phyloP scores from a whole-genome alignment of 1,140 invertebrate genomes.

The Calycopis cecrops region DNA sequence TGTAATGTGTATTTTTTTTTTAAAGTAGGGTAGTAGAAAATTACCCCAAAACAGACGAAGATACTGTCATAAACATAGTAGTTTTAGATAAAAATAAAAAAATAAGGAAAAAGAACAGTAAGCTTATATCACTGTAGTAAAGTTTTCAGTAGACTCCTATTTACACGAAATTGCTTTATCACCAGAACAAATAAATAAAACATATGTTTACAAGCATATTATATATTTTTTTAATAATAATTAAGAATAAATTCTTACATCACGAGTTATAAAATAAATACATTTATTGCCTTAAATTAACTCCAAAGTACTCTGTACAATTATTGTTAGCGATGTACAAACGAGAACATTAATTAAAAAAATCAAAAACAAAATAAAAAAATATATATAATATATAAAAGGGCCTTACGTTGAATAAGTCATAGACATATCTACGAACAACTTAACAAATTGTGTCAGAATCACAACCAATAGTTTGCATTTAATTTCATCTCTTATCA shows the following conservation, averaged over 20 bases:
- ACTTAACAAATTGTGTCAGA: conserved; percentile 74
- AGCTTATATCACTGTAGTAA: too few relatives aligned
- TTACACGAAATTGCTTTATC: too few relatives aligned
- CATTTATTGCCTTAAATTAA: conserved; percentile 75
- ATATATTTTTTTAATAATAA: conserved; percentile 74
- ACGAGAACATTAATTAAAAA: conserved; percentile 70
- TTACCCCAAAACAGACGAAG: too few relatives aligned
- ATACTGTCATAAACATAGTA: too few relatives aligned
- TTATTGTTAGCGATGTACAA: conserved; percentile 75
- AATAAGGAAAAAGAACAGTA: too few relatives aligned
- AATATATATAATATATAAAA: conserved; percentile 51
- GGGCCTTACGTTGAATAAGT: conserved; percentile 63
- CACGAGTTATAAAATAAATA: conserved; percentile 75
- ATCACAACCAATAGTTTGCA: conserved; percentile 75
- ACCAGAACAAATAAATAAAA: conserved; percentile 42
- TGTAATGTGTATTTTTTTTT: too few relatives aligned
- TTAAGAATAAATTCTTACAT: conserved; percentile 75
- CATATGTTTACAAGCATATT: conserved; percentile 69
- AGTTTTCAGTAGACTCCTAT: too few relatives aligned
- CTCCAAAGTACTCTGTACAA: conserved; percentile 73
- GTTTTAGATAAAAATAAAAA: too few relatives aligned
- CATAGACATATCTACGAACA: conserved; percentile 65
- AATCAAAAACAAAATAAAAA: conserved; percentile 56
- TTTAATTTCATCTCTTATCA: conserved; percentile 71
- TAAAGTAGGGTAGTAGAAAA: too few relatives aligned